Conservation (phyloP, 2,797 vertebrate species). For the Podarcis siculus region DNA sequence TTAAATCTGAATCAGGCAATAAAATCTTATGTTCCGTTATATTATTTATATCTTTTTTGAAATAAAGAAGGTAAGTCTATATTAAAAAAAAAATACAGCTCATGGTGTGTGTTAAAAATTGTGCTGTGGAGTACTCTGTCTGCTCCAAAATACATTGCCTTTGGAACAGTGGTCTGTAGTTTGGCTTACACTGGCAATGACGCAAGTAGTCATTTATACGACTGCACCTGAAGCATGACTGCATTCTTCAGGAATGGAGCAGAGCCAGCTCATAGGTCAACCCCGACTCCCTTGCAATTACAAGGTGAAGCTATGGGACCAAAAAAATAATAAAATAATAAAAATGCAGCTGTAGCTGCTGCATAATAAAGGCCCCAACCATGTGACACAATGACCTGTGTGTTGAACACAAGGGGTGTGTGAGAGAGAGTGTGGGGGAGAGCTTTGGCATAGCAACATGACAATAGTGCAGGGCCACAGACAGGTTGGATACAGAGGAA, state of each 20-base stretch:
- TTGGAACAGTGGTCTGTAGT: not conserved
- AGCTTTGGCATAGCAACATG: not conserved
- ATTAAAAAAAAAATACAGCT: not conserved
- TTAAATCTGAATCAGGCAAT: slow-evolving; percentile 15
- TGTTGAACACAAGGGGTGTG: not conserved
- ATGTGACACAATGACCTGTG: not conserved
- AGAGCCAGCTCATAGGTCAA: not conserved
- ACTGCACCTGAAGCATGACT: not conserved
- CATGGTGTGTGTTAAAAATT: not conserved
- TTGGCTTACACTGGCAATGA: not conserved
- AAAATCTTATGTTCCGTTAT: slow-evolving; percentile 13
- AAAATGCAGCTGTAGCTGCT: not conserved
- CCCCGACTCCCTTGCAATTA: not conserved
- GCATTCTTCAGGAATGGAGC: not conserved
- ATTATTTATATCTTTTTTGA: slow-evolving; percentile 34
- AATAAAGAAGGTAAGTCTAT: slow-evolving; percentile 29
- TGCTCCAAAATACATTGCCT: not conserved
- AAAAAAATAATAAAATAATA: not conserved
- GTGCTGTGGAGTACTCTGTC: not conserved
- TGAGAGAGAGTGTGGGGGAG: no score
- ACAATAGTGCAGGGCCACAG: not conserved
- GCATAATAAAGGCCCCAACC: not conserved
- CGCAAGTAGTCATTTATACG: not conserved
- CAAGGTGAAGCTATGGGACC: not conserved
- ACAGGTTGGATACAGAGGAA: no score